Conservation (phyloP, 2,113 vertebrate species). For the Mesoclemmys tuberculata region DNA sequence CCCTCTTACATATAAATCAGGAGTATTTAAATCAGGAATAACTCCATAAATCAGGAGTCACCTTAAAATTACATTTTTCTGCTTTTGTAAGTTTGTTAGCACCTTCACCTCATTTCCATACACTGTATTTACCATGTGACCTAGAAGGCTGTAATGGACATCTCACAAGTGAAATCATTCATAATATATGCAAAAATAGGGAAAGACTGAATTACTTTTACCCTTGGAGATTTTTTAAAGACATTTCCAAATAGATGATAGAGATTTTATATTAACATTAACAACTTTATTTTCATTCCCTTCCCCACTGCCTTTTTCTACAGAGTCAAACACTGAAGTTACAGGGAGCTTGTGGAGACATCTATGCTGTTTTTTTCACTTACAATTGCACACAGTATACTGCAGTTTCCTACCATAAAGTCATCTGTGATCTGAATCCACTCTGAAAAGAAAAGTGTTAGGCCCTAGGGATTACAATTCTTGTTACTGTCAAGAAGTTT, state of each 20-base stretch:
- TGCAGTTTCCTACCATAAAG: constrained; percentile 40
- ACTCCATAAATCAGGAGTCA: neutral
- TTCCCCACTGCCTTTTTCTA: neutral
- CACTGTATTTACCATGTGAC: neutral
- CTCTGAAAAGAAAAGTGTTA: constrained; percentile 70
- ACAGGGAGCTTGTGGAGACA: neutral
- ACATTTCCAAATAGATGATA: neutral
- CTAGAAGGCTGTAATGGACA: neutral
- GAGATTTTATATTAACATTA: neutral
- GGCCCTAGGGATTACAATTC: constrained; percentile 60
- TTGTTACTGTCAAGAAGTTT: constrained; percentile 76
- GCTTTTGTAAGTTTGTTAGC: neutral
- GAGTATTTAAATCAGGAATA: neutral
- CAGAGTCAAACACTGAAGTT: constrained; percentile 20
- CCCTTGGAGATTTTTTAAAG: neutral
- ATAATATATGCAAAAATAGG: neutral
- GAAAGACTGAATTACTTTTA: neutral
- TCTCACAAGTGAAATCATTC: neutral
- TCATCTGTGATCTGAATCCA: constrained; percentile 45
- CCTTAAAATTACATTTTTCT: neutral
- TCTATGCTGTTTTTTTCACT: constrained; percentile 40
- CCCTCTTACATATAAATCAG: neutral
- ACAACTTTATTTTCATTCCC: neutral
- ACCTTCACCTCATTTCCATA: neutral
- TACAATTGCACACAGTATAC: neutral